Evolutionary conservation across 1,140 invertebrate genomes (phyloP).

Genomic region (Lycorma delicatula): DNA sequence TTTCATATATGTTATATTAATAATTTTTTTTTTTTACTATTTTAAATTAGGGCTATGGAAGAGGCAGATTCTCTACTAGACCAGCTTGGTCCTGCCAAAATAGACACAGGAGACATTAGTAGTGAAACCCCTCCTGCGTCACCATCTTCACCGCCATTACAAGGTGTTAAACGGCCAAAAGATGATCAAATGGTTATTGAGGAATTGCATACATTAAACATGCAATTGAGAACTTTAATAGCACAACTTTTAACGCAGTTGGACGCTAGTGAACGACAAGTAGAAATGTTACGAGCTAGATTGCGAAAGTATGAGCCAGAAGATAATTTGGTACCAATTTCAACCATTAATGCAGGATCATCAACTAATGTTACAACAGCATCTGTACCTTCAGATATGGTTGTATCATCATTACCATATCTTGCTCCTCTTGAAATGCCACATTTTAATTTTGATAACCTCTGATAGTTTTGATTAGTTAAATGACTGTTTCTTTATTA

Average conservation of each 20-base stretch:
- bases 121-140: no score
- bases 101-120: constrained; percentile 28
- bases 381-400: no score
- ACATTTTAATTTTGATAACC: constrained; percentile 44
- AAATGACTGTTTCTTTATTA: no score
- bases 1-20: no score
- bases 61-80: constrained; percentile 51
- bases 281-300: constrained; percentile 42
- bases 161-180: constrained; percentile 45
- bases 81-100: constrained; percentile 34
- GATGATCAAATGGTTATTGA: constrained; percentile 48
- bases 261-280: constrained; percentile 49
- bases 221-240: constrained; percentile 36
- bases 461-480: no score
- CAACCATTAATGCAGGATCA: no score
- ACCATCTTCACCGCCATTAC: no score
- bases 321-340: constrained; percentile 30
- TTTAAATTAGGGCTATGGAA: constrained; percentile 50
- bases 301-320: constrained; percentile 40
- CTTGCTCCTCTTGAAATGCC: constrained; percentile 48
- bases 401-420: no score
- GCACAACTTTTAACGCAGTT: constrained; percentile 48
- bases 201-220: constrained; percentile 40
- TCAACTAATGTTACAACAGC: no score
- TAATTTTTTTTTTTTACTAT: no score